Evolutionary conservation across 2,797 vertebrate species (phyloP), one percentile per base, ranked within the genome.

Genomic region (Intellagama lesueurii): DNA sequence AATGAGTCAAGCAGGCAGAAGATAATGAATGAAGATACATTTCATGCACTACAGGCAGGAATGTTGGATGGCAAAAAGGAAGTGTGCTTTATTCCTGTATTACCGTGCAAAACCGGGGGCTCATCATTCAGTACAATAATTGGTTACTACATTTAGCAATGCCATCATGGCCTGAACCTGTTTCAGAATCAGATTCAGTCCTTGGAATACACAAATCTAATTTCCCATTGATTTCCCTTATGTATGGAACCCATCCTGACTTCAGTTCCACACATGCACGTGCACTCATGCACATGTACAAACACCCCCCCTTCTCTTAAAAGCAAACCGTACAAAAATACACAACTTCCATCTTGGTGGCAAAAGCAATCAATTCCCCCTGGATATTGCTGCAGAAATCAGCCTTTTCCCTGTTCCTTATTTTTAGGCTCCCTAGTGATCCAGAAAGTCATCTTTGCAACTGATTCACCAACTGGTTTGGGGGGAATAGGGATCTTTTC

Each of bases 71-170:
- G 92, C 83, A 91, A 94, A 85, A 94, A 96, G 94, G 82, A 0
- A 95, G 94, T 93, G 94, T 93, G 97, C 94, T 95, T 93, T 91
- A 90, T 92, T 95, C 94, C 92, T 92, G 95, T 95, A 96, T 95
- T 97, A 96, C 95, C 95, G 96, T 96, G 96, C 94, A 93, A 94
- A 95, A 96, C 91, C 95, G 95, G 94, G 95, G 92, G 91, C 91
- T 95, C 94, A 94, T 94, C 86, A 90, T 95, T 95, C 95, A 95
- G 93, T 94, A 95, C 93, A 94, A 90, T 89, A 95, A 94, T 94
- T 93, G 92, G 88, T 90, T 95, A 28, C 95, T 96, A 95, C 95
- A 94, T 92, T 96, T 95, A 96, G 94, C 86, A 66, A 22, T 77
- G 85, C 87, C 94, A 93, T 94, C 69, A 82, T n/a, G 19, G 79